A percentile compares a stretch with the other conserved stretches of the same genome.
Evolutionary conservation across 2,888 invertebrate species (phyloP).

Genomic region (Chalcis sispes): DNA sequence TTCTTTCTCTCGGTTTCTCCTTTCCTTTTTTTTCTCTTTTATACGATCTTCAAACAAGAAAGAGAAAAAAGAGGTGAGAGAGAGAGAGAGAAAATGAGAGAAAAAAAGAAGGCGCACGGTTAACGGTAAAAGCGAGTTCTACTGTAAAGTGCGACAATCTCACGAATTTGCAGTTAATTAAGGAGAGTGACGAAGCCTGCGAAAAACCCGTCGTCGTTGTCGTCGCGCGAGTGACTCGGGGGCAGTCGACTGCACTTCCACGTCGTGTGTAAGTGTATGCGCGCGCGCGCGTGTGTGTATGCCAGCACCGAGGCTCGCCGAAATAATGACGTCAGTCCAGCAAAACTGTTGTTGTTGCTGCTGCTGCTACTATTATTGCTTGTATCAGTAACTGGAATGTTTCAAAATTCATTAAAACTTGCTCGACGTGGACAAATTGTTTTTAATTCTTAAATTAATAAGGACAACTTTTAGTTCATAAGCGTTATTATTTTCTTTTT

Average conservation of each 20-base stretch:
- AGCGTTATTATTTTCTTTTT: neutral
- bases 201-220: conserved; percentile 6
- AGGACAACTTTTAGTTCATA: too few species aligned
- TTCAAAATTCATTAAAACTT: neutral
- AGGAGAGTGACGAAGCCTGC: conserved; percentile 45
- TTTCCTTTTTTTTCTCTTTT: neutral
- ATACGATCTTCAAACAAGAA: neutral
- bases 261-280: neutral
- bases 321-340: neutral
- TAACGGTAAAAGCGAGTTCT: conserved; percentile 53
- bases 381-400: neutral
- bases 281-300: neutral
- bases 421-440: neutral
- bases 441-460: neutral
- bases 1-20: neutral
- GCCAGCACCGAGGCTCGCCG: too few species aligned
- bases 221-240: neutral
- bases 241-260: neutral
- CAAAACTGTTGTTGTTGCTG: too few species aligned
- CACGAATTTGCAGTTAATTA: conserved; percentile 53
- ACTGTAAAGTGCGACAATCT: conserved; percentile 49
- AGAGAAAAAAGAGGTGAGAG: conserved; percentile 12
- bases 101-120: conserved; percentile 5
- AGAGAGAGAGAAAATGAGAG: conserved; percentile 12
- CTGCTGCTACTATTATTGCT: neutral